Evolutionary conservation across 2,888 invertebrate genomes (phyloP).

Genomic region (Cephus runcator): DNA sequence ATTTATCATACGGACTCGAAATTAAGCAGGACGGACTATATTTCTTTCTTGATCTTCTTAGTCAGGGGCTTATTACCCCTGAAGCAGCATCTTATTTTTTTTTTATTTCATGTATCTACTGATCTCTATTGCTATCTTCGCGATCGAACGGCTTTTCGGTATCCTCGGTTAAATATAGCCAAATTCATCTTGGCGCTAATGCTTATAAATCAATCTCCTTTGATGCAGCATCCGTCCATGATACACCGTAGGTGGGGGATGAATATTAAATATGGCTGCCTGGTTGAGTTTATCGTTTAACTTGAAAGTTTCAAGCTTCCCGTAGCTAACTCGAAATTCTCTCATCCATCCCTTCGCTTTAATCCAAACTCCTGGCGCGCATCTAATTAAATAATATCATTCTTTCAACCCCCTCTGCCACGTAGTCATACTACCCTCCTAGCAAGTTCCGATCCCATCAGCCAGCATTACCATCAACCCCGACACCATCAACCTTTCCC

Average conservation of each 20-base stretch:
- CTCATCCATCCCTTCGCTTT: not conserved
- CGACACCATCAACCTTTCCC: not conserved
- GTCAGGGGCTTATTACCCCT: not conserved
- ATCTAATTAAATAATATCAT: slow-evolving; percentile 12
- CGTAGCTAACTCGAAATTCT: not conserved
- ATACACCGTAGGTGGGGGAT: not conserved
- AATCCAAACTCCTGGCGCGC: not conserved
- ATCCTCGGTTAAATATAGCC: no score
- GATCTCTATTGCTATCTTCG: no score
- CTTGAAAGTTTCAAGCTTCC: not conserved
- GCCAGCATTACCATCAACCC: not conserved
- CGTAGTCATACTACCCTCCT: not conserved
- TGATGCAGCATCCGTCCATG: not conserved
- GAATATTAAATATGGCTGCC: not conserved
- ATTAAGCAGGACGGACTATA: not conserved
- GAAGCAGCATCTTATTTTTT: not conserved
- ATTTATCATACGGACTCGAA: not conserved
- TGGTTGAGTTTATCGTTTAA: not conserved
- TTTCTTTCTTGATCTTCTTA: no score
- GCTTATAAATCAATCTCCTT: not conserved
- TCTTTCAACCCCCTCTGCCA: not conserved
- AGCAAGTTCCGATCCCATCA: not conserved
- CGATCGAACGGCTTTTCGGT: no score
- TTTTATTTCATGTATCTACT: not conserved
- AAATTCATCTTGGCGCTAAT: not conserved